Conservation (phyloP, 2,113 vertebrate genomes). For the Campylomormyrus numenius region DNA sequence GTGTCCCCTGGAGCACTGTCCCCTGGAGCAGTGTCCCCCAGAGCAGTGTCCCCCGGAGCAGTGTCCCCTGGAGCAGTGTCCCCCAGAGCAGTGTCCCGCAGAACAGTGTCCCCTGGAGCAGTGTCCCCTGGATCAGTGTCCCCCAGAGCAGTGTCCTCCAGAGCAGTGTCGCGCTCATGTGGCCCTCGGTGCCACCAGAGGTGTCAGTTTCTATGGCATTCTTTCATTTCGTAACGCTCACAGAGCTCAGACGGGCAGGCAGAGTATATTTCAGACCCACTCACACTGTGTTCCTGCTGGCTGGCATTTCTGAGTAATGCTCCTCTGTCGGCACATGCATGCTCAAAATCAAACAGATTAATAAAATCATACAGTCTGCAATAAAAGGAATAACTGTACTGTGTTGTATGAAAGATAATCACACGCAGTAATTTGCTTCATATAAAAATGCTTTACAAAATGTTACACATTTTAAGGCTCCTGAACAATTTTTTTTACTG, state of each 20-base stretch:
- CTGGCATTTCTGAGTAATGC: neutral
- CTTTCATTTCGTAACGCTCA: neutral
- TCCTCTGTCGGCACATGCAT: neutral
- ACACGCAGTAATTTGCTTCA: neutral
- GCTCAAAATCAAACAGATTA: neutral
- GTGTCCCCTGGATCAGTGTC: too few relatives aligned
- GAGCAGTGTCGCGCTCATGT: too few relatives aligned
- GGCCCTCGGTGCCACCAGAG: neutral
- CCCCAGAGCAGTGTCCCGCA: too few relatives aligned
- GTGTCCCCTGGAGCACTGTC: too few relatives aligned
- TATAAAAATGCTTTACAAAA: neutral
- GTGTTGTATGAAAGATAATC: neutral
- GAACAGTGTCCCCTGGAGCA: too few relatives aligned
- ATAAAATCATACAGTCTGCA: neutral
- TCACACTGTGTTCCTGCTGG: neutral
- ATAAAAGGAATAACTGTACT: neutral
- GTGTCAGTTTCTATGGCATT: neutral
- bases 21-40: too few relatives aligned
- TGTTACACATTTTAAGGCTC: neutral
- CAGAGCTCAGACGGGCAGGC: neutral
- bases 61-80: too few relatives aligned
- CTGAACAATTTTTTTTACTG: neutral
- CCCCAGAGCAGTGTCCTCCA: too few relatives aligned
- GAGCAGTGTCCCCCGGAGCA: too few relatives aligned
- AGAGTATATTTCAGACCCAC: neutral